A percentile compares a stretch with the other conserved stretches of the same genome.
These are phyloP conservation scores for Pristionchus japonicus DNA, from an alignment of 2,888 invertebrate species.

Conservation along the genomic window DNA sequence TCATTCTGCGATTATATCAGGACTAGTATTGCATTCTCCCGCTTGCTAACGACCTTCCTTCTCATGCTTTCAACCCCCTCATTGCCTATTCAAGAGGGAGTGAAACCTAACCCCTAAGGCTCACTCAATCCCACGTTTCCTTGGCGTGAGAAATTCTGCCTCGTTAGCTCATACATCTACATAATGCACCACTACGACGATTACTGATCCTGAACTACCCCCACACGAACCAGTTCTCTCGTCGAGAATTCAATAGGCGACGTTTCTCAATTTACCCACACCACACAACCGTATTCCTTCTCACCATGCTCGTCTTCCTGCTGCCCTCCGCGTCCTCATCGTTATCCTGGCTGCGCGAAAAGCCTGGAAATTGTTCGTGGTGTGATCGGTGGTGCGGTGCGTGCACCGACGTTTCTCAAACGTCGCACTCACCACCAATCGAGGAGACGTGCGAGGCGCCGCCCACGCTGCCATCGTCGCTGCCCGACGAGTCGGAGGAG, in stretches of 20 bases:
- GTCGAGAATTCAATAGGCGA: no score
- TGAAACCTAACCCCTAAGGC: background rate
- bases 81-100: background rate
- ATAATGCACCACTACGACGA: background rate
- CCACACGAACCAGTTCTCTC: no score
- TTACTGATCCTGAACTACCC: background rate
- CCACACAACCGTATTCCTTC: background rate
- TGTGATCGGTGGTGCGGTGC: background rate
- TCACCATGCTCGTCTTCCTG: constrained; percentile 39
- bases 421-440: constrained; percentile 37
- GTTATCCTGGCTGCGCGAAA: constrained; percentile 22
- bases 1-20: no score
- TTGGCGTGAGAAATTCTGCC: background rate
- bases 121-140: background rate
- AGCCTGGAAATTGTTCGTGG: background rate
- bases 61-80: no score
- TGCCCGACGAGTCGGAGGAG: constrained; percentile 52
- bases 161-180: background rate
- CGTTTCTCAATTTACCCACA: no score
- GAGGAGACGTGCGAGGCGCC: constrained; percentile 46
- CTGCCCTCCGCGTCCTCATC: constrained; percentile 16
- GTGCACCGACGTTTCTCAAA: background rate
- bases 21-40: no score
- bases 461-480: constrained; percentile 34
- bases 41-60: no score